A percentile compares a stretch with the other conserved stretches of the same genome.
phyloP scores from a whole-genome alignment of 2,113 vertebrate species.

The Vulpes vulpes region DNA sequence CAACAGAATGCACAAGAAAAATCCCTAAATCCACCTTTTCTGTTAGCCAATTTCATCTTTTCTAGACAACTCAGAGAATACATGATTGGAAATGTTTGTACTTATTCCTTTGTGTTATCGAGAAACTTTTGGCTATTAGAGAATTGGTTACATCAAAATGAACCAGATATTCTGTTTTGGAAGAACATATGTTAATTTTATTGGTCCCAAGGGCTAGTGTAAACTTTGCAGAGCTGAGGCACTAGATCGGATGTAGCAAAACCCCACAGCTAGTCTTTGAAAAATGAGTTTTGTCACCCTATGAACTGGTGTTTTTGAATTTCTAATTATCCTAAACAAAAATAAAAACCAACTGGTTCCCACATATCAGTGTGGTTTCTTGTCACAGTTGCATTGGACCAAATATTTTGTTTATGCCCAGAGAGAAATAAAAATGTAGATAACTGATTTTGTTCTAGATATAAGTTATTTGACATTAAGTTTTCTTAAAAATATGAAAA shows the following conservation, averaged over 20 bases:
- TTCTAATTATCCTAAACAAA: constrained; percentile 66
- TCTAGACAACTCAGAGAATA: neutral
- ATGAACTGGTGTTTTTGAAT: constrained; percentile 39
- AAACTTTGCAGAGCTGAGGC: neutral
- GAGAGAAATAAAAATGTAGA: constrained; percentile 50
- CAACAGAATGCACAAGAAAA: neutral
- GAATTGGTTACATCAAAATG: constrained; percentile 12
- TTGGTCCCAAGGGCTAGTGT: neutral
- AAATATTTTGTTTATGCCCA: constrained; percentile 72
- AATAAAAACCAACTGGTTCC: neutral
- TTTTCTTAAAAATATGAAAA: constrained; percentile 55
- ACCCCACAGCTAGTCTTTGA: constrained; percentile 23
- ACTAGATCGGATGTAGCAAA: neutral
- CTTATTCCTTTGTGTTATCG: constrained; percentile 19
- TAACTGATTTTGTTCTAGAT: constrained; percentile 56
- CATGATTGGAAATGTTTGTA: neutral
- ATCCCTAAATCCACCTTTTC: neutral
- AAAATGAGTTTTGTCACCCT: constrained; percentile 66
- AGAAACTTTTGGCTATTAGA: neutral
- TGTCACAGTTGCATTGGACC: constrained; percentile 29
- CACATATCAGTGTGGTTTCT: neutral
- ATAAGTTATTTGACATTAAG: constrained; percentile 50
- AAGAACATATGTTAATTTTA: constrained; percentile 38
- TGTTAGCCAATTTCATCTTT: neutral
- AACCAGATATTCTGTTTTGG: neutral